Conservation (phyloP, 2,888 invertebrate genomes). For the Caprella mutica region DNA sequence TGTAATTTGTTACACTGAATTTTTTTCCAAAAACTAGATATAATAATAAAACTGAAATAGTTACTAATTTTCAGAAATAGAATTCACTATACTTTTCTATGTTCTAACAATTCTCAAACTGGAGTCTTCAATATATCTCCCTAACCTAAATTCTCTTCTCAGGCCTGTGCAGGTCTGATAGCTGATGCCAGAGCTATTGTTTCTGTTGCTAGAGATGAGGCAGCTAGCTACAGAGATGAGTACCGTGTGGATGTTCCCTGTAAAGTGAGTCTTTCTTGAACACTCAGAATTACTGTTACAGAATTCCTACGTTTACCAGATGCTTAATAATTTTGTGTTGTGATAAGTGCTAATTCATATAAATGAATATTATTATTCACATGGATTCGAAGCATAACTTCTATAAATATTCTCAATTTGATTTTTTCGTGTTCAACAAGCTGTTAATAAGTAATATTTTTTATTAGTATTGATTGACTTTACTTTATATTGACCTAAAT, state of each 20-base stretch:
- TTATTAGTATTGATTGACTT: too few relatives aligned
- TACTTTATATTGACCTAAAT: too few relatives aligned
- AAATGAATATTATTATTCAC: background rate
- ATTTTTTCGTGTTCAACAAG: too few relatives aligned
- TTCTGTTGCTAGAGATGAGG: constrained; percentile 86
- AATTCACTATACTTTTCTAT: too few relatives aligned
- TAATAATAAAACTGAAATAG: too few relatives aligned
- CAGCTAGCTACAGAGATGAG: constrained; percentile 78
- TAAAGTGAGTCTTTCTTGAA: constrained; percentile 19
- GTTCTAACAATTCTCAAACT: too few relatives aligned
- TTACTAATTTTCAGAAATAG: too few relatives aligned
- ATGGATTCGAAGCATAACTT: background rate
- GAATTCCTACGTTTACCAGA: background rate
- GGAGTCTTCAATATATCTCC: too few relatives aligned
- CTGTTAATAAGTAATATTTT: too few relatives aligned
- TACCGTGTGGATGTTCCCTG: constrained; percentile 32
- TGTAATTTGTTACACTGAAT: too few relatives aligned
- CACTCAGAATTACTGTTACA: too few relatives aligned
- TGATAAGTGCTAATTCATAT: background rate
- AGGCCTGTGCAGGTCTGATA: constrained; percentile 33
- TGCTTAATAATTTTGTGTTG: background rate
- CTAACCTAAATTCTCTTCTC: background rate
- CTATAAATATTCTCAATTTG: background rate
- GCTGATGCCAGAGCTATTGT: constrained; percentile 74
- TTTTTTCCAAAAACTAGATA: too few relatives aligned